Percentiles rank a stretch among this genome's conserved stretches.
Conservation (phyloP, 2,888 invertebrate species). For the Abrostola tripartita region DNA sequence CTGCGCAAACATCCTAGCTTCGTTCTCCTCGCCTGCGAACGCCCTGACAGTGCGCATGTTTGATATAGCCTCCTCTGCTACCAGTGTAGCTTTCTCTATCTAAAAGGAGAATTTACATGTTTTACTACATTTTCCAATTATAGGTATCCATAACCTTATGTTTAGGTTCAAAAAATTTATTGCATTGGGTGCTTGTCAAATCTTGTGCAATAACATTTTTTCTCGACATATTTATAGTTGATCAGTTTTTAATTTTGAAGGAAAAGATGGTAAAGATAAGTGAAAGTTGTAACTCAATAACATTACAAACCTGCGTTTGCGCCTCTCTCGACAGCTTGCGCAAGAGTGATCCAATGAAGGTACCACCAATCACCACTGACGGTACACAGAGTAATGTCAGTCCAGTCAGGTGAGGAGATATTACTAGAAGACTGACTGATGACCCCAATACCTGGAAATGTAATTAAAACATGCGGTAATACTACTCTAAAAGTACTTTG, state of each 20-base stretch:
- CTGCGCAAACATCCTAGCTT: slow-evolving; percentile 90
- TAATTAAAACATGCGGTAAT: not conserved
- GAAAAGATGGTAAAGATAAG: too few relatives aligned
- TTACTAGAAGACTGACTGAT: slow-evolving; percentile 92
- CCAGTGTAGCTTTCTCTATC: slow-evolving; percentile 95
- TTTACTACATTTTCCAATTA: not conserved
- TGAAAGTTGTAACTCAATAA: too few relatives aligned
- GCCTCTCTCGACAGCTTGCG: slow-evolving; percentile 93
- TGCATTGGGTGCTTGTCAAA: too few relatives aligned
- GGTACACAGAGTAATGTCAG: slow-evolving; percentile 95
- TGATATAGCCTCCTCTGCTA: slow-evolving; percentile 97
- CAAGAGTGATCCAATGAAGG: slow-evolving; percentile 93
- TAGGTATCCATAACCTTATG: too few relatives aligned
- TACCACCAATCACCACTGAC: slow-evolving; percentile 94
- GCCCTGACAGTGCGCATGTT: slow-evolving; percentile 98
- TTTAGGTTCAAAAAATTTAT: too few relatives aligned
- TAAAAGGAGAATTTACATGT: slow-evolving; percentile 66
- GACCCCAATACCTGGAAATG: slow-evolving; percentile 89
- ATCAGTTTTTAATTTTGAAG: too few relatives aligned
- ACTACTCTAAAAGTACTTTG: too few relatives aligned
- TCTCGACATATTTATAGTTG: too few relatives aligned
- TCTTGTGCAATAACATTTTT: too few relatives aligned
- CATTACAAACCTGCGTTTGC: slow-evolving; percentile 93
- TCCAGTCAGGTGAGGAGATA: slow-evolving; percentile 96
- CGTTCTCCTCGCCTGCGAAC: slow-evolving; percentile 97